These are phyloP conservation scores for Mesoligia furuncula DNA, from an alignment of 2,888 invertebrate species.

Conservation along the genomic window DNA sequence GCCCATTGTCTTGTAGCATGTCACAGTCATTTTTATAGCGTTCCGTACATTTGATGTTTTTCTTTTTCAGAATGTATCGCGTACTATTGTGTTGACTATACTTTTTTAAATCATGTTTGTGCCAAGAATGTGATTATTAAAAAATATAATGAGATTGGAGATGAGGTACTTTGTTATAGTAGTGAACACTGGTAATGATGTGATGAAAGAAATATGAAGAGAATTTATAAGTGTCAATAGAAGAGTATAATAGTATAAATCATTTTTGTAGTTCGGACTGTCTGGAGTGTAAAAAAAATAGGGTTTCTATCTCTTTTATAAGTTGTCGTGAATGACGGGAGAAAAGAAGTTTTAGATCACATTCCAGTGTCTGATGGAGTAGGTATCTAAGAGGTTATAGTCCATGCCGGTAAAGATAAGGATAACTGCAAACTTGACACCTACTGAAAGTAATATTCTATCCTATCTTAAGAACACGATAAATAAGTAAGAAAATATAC, in stretches of 20 bases:
- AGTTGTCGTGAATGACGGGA: neutral
- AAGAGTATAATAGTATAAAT: slow-evolving; percentile 37
- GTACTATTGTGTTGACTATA: slow-evolving; percentile 65
- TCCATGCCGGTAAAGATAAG: neutral
- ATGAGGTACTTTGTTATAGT: slow-evolving; percentile 52
- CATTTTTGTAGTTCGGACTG: slow-evolving; percentile 9
- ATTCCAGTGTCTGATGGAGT: neutral
- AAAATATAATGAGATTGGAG: slow-evolving; percentile 63
- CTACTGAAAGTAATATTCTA: neutral
- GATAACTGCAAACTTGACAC: neutral
- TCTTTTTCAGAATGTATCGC: slow-evolving; percentile 62
- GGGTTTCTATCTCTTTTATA: neutral
- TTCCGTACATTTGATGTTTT: slow-evolving; percentile 59
- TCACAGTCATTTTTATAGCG: slow-evolving; percentile 52
- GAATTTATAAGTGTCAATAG: slow-evolving; percentile 54
- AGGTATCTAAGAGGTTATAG: neutral
- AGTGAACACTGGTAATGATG: slow-evolving; percentile 49
- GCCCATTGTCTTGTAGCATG: neutral
- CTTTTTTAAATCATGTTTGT: slow-evolving; percentile 52
- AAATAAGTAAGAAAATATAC: neutral
- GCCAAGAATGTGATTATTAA: slow-evolving; percentile 69
- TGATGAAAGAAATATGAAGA: slow-evolving; percentile 55
- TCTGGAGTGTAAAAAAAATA: neutral
- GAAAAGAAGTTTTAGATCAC: neutral
- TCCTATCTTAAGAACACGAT: neutral